Evolutionary conservation across 1,140 invertebrate species (phyloP).

Genomic region (Leptopilina clavipes): DNA sequence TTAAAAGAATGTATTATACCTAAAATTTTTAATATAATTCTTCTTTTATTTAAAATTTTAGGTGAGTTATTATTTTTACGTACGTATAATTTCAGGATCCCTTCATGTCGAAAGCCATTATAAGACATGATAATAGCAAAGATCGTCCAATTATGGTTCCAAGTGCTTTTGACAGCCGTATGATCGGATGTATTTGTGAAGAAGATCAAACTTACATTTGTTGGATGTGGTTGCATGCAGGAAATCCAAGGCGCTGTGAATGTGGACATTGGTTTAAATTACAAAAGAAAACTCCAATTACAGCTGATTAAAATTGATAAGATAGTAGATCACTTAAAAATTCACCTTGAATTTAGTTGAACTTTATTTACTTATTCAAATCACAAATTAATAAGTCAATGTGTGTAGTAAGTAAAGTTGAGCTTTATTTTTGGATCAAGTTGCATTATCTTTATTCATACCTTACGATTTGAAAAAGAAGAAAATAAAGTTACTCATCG

Average conservation of each 20-base stretch:
- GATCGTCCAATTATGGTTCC: constrained; percentile 92
- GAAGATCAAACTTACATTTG: constrained; percentile 90
- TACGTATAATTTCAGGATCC: constrained; percentile 83
- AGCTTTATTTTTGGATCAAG: not conserved
- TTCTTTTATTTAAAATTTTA: too few relatives aligned
- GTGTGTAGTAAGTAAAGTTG: not conserved
- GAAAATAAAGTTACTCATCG: constrained; percentile 19
- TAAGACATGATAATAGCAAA: constrained; percentile 87
- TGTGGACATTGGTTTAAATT: constrained; percentile 98
- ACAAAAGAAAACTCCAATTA: constrained; percentile 62
- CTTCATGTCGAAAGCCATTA: constrained; percentile 88
- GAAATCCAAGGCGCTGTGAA: constrained; percentile 91
- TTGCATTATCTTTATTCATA: not conserved
- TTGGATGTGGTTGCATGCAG: constrained; percentile 96
- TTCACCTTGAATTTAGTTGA: not conserved
- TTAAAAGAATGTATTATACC: not conserved
- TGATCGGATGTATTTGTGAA: constrained; percentile 97
- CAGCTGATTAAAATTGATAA: constrained; percentile 43
- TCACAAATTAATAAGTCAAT: constrained; percentile 1
- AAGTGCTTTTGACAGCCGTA: constrained; percentile 89
- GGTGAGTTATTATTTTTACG: not conserved
- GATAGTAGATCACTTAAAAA: constrained; percentile 64
- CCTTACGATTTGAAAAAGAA: not conserved
- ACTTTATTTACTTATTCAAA: constrained; percentile 3
- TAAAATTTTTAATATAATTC: too few relatives aligned